A percentile compares a stretch with the other conserved stretches of the same genome.
These are phyloP conservation scores for Elgaria multicarinata DNA, from an alignment of 2,113 vertebrate genomes.

Conservation along the genomic window DNA sequence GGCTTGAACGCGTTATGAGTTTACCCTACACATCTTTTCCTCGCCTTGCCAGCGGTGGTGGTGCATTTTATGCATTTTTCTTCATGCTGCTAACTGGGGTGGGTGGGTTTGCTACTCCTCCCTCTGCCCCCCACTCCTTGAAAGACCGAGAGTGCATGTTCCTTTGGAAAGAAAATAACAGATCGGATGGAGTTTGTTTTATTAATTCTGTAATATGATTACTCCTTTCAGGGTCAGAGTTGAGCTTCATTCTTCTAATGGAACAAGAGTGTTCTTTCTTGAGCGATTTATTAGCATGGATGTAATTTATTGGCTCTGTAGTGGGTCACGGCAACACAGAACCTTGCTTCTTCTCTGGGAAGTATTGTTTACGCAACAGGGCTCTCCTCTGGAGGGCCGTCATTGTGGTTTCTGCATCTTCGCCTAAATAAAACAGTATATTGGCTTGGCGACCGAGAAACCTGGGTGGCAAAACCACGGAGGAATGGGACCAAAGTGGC, in stretches of 20 bases:
- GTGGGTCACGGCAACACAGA: constrained; percentile 43
- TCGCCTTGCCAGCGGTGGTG: constrained; percentile 70
- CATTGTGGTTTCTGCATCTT: constrained; percentile 22
- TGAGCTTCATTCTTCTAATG: constrained; percentile 55
- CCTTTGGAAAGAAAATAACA: constrained; percentile 24
- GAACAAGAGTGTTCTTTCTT: constrained; percentile 55
- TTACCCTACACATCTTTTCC: constrained; percentile 74
- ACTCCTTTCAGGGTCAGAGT: constrained; percentile 55
- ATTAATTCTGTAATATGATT: constrained; percentile 42
- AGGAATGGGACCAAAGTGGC: neutral
- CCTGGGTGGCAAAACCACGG: neutral
- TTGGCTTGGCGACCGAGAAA: constrained; percentile 24
- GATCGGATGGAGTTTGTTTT: constrained; percentile 42
- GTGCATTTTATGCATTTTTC: constrained; percentile 71
- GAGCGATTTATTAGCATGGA: constrained; percentile 57
- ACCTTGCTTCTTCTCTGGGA: constrained; percentile 37
- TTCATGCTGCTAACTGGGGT: constrained; percentile 63
- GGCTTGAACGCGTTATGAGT: constrained; percentile 71
- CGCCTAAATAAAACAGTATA: constrained; percentile 18
- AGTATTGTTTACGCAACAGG: constrained; percentile 40
- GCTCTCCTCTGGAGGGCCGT: constrained; percentile 31
- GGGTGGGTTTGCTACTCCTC: constrained; percentile 47
- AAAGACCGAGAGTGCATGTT: constrained; percentile 41
- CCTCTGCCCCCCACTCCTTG: neutral
- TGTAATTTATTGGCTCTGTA: constrained; percentile 62